Base-by-base conservation (phyloP, 35 echinoderm and acorn worm genomes). In the Ophiothrix spiculata region DNA sequence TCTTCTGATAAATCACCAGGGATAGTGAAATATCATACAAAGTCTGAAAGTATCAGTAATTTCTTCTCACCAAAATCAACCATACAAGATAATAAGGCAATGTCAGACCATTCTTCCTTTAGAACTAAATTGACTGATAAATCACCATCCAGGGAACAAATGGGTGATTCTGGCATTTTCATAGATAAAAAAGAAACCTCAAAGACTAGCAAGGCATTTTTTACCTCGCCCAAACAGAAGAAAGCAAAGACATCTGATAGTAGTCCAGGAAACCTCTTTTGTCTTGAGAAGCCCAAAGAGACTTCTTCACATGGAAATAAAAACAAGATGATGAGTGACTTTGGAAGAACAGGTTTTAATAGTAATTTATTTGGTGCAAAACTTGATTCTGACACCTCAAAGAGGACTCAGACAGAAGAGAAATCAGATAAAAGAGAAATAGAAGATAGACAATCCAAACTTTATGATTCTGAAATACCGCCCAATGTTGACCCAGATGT, bases 401-500 rank as follows among this genome's bases (percentile, higher is more conserved):
- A n/a, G n/a, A n/a, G n/a, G n/a, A n/a, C n/a, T n/a, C n/a, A n/a
- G n/a, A n/a, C n/a, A n/a, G n/a, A n/a, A n/a, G n/a, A n/a, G n/a
- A n/a, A n/a, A n/a, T n/a, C n/a, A n/a, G n/a, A n/a, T n/a, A n/a
- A n/a, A 54, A 54, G 45, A 21, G 21, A 11, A 54, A 54, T 11
- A 54, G 8, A 11, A 54, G 45, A 54, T 54, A 8, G 8, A 54
- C 45, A 54, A 49, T 19, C 42, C 42, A 49, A 49, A 54, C 45
- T 21, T 11, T 54, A 54, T 54, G 45, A 11, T 54, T 54, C 45
- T 21, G 45, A 21, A 15, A 41, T 82, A 28, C 81, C 81, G 23
- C 81, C 81, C 1, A 31, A 84, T 37, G 29, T 84, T 16, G 81
- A 84, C 81, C 81, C 81, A 25, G 33, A 37, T 19, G 81, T 84